Percentiles rank a stretch among this genome's conserved stretches.
These are phyloP conservation scores for Catocala sponsa DNA, from an alignment of 2,888 invertebrate species.

Conservation along the genomic window DNA sequence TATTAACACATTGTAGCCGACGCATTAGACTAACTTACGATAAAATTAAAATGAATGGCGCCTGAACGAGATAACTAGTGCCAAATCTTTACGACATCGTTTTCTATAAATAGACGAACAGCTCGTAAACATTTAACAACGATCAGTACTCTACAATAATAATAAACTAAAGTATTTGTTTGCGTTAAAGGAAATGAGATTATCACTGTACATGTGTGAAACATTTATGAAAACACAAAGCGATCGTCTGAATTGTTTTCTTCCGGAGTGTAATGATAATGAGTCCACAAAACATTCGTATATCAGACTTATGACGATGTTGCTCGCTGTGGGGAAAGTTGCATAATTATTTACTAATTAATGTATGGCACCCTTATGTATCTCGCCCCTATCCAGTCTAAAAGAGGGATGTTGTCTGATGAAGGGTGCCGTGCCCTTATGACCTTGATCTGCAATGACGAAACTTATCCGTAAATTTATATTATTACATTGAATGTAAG, in stretches of 20 bases:
- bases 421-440: slow-evolving; percentile 8
- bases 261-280: neutral
- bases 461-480: neutral
- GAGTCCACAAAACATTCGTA: neutral
- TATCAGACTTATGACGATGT: too few species aligned
- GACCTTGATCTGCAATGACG: neutral
- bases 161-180: slow-evolving; percentile 21
- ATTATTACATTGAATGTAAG: too few species aligned
- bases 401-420: neutral
- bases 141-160: slow-evolving; percentile 30
- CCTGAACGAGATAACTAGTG: slow-evolving; percentile 30
- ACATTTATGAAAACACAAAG: slow-evolving; percentile 1
- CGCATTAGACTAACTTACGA: neutral
- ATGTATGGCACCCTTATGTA: slow-evolving; percentile 21
- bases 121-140: slow-evolving; percentile 48
- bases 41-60: slow-evolving; percentile 30
- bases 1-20: neutral
- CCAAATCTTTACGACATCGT: slow-evolving; percentile 59
- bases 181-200: slow-evolving; percentile 1
- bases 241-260: neutral
- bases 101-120: slow-evolving; percentile 52
- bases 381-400: slow-evolving; percentile 5
- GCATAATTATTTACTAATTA: neutral
- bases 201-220: neutral
- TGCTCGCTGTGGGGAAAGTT: neutral